Evolutionary conservation across 2,797 vertebrate genomes (phyloP).

Genomic region (Arctocebus calabarensis): DNA sequence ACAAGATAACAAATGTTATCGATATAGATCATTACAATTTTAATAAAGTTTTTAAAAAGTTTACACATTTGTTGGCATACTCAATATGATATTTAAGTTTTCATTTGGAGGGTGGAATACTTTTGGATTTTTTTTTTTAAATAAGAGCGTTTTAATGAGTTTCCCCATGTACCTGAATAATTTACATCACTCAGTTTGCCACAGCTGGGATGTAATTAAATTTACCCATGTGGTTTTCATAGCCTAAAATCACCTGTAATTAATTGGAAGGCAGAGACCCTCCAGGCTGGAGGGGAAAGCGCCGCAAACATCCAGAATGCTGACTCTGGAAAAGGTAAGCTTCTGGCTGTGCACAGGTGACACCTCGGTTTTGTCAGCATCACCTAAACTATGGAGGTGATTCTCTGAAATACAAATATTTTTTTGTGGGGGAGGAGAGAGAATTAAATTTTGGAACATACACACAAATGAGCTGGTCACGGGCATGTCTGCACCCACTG

Average conservation of each 20-base stretch:
- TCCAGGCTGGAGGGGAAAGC: background rate
- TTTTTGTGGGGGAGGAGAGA: background rate
- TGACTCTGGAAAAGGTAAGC: rapidly evolving
- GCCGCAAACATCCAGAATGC: rapidly evolving
- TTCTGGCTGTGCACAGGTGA: too few relatives aligned
- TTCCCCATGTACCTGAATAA: background rate
- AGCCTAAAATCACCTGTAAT: background rate
- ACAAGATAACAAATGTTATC: too few relatives aligned
- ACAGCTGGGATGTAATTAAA: background rate
- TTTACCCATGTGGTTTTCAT: rapidly evolving
- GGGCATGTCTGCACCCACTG: background rate
- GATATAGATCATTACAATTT: too few relatives aligned
- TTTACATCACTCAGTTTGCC: background rate
- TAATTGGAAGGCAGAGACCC: background rate
- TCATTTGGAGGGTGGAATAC: background rate
- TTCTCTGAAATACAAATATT: background rate
- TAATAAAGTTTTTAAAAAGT: too few relatives aligned
- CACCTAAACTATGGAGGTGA: background rate
- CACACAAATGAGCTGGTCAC: background rate
- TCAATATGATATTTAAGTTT: background rate
- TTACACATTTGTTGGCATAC: too few relatives aligned
- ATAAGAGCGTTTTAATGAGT: background rate
- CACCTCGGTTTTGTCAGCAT: too few relatives aligned
- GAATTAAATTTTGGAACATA: background rate
- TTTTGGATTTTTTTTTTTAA: background rate